Conservation (phyloP, 2,888 invertebrate genomes). For the Chloroclysta siterata region DNA sequence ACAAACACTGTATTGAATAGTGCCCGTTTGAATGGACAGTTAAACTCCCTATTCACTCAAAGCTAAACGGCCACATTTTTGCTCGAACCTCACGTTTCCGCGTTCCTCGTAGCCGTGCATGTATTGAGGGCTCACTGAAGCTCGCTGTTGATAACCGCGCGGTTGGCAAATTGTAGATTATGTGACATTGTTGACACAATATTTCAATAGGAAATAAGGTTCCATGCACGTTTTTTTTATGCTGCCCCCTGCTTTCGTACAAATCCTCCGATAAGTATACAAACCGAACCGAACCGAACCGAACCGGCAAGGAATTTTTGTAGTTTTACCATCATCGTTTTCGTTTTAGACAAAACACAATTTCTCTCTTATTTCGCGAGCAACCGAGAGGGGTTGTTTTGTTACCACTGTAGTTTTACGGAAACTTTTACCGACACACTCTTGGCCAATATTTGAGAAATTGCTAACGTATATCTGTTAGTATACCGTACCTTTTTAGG, state of each 20-base stretch:
- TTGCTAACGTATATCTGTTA: too few relatives aligned
- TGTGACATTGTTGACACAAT: constrained; percentile 32
- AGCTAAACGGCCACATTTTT: constrained; percentile 70
- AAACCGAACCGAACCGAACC: not conserved
- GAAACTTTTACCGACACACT: too few relatives aligned
- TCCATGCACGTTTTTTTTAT: constrained; percentile 15
- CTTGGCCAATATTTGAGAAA: too few relatives aligned
- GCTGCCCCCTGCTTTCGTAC: constrained; percentile 1
- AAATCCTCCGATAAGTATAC: not conserved
- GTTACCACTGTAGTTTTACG: too few relatives aligned
- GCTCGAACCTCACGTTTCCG: constrained; percentile 67
- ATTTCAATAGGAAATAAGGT: constrained; percentile 21
- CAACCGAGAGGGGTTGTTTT: too few relatives aligned
- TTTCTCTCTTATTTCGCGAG: too few relatives aligned
- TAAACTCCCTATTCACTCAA: constrained; percentile 74
- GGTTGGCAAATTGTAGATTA: constrained; percentile 42
- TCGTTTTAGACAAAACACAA: too few relatives aligned
- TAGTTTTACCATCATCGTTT: too few relatives aligned
- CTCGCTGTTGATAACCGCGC: constrained; percentile 38
- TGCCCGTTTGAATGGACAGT: constrained; percentile 72
- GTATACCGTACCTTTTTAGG: too few relatives aligned
- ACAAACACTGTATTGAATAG: constrained; percentile 70
- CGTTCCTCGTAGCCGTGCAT: constrained; percentile 55
- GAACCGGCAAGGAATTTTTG: too few relatives aligned
- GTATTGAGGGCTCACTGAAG: constrained; percentile 45